Percentiles rank a stretch among this genome's conserved stretches.
Evolutionary conservation across 2,797 vertebrate species (phyloP).

Genomic region (Rhinophrynus dorsalis): DNA sequence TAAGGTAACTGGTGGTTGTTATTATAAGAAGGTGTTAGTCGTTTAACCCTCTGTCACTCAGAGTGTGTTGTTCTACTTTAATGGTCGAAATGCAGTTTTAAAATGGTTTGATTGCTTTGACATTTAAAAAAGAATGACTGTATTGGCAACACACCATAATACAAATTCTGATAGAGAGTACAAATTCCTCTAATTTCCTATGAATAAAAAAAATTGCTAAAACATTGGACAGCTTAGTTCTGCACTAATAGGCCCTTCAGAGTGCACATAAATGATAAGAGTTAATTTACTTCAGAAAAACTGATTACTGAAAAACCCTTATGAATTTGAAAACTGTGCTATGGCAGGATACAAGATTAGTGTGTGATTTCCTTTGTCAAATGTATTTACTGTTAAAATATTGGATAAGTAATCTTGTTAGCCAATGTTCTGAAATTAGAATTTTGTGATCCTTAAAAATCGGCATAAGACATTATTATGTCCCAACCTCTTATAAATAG

Average conservation of each 20-base stretch:
- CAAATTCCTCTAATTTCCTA: too few species aligned
- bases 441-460: slow-evolving; percentile 61
- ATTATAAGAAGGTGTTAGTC: too few species aligned
- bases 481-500: background rate
- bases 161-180: too few species aligned
- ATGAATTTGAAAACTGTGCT: slow-evolving; percentile 60
- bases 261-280: slow-evolving; percentile 57
- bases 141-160: too few species aligned
- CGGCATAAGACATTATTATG: slow-evolving; percentile 37
- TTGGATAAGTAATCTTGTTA: slow-evolving; percentile 66
- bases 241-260: slow-evolving; percentile 45
- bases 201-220: background rate
- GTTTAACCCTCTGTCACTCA: too few species aligned
- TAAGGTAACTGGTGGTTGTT: too few species aligned
- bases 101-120: too few species aligned
- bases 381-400: slow-evolving; percentile 67
- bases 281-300: slow-evolving; percentile 63
- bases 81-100: too few species aligned
- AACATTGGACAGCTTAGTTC: slow-evolving; percentile 24
- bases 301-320: slow-evolving; percentile 59
- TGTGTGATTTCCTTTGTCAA: slow-evolving; percentile 65
- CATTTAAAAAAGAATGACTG: too few species aligned
- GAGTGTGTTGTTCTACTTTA: too few species aligned
- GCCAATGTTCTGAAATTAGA: slow-evolving; percentile 63
- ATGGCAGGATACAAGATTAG: slow-evolving; percentile 62